These are phyloP conservation scores for Malacoctenus gilli DNA, from an alignment of 2,797 vertebrate genomes.

Conservation along the genomic window DNA sequence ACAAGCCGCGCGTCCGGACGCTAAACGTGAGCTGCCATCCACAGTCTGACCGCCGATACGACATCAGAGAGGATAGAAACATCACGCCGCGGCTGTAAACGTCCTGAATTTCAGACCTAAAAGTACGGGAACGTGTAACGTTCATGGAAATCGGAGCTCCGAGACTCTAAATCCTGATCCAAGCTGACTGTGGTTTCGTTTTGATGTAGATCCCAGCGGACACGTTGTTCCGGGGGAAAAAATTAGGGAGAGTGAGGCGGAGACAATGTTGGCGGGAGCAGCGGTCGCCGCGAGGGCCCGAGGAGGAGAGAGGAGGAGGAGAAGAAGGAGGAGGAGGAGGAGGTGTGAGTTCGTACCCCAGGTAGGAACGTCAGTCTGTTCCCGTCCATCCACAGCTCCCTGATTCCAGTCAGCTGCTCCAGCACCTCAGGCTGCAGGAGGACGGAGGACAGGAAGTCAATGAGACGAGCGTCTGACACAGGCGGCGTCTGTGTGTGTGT, in stretches of 20 bases:
- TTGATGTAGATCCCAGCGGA: constrained; percentile 38
- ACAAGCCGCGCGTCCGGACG: constrained; percentile 57
- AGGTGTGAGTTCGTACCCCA: constrained; percentile 83
- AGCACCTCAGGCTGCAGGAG: constrained; percentile 93
- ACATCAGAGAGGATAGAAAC: constrained; percentile 27
- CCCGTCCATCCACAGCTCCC: constrained; percentile 98
- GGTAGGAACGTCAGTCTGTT: constrained; percentile 95
- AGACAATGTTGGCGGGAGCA: constrained; percentile 14
- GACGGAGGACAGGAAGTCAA: constrained; percentile 22
- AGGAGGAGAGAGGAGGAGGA: no score
- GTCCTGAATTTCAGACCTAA: no score
- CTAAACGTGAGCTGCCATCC: constrained; percentile 13
- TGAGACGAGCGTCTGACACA: neutral
- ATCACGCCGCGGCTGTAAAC: no score
- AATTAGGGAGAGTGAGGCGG: constrained; percentile 21
- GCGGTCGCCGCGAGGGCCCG: neutral
- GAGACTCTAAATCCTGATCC: constrained; percentile 17
- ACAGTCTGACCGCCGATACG: constrained; percentile 35
- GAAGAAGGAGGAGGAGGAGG: no score
- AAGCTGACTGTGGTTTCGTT: constrained; percentile 28
- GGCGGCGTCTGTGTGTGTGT: neutral
- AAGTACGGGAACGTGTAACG: no score
- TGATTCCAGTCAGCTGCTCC: constrained; percentile 94
- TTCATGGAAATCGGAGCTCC: neutral
- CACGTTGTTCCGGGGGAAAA: neutral